Evolutionary conservation across 2,113 vertebrate genomes (phyloP), one percentile per base, ranked within the genome.

Genomic region (Panthera uncia): DNA sequence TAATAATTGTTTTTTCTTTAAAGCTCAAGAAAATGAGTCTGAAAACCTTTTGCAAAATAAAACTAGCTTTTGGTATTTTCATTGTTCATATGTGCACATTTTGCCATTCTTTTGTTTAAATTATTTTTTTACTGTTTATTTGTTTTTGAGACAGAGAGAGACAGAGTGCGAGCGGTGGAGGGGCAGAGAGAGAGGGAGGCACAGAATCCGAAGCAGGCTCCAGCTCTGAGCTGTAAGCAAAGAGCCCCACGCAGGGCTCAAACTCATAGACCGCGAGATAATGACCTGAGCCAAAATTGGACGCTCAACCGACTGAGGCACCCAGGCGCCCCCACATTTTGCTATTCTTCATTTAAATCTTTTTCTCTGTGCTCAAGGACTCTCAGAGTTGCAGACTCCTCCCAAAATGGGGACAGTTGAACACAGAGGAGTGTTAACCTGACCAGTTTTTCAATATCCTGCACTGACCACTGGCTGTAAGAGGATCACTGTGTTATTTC

Each of bases 41-140:
- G 29, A 93, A 68, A 57, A 45, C 12, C 8, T 80, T 94, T 93
- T 73, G 93, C n/a, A 79, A 78, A 93, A 81, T 61, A 74, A 96
- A 95, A 91, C 33, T 45, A 63, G n/a, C 21, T 96, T 88, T 97
- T 33, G 11, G 27, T 80, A 79, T 80, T 97, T 73, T 95, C 90
- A 36, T 36, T 71, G n/a, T 76, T 69, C 21, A 10, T 78, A 96
- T 78, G 27, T 31, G 15, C 45, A 31, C 8, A 69, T 79, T 87
- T 16, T 80, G 31, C 15, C 94, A 3, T 82, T 95, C 55, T 87
- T 84, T 45, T 45, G 45, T 45, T 45, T 45, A 45, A 45, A 45
- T 45, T 45, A 45, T 45, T 45, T 45, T 45, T 45, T 45, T 45
- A 45, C 45, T 45, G 45, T 45, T 45, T 45, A 45, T 45, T 45